Percentiles rank a stretch among this genome's conserved stretches.
These are phyloP conservation scores for Apodemia mormo DNA, from an alignment of 2,888 invertebrate genomes.

Conservation along the genomic window DNA sequence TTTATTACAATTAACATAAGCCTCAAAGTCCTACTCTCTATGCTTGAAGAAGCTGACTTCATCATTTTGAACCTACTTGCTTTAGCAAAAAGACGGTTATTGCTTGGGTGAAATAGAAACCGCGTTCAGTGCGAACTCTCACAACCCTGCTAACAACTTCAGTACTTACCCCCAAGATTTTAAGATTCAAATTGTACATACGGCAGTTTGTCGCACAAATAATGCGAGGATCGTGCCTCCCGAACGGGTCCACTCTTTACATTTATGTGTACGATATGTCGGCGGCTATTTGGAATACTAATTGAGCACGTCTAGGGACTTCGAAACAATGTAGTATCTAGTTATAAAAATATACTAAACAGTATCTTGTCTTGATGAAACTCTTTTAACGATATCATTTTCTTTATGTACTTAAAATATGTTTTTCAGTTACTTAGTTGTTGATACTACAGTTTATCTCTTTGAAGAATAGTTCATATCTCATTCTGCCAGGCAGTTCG, in stretches of 20 bases:
- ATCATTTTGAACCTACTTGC: conserved; percentile 80
- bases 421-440: not conserved
- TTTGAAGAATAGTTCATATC: too few relatives aligned
- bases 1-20: conserved; percentile 83
- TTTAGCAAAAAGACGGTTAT: conserved; percentile 76
- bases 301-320: conserved; percentile 69
- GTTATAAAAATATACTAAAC: conserved; percentile 18
- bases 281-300: conserved; percentile 80
- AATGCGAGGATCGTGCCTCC: conserved; percentile 75
- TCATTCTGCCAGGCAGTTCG: too few relatives aligned
- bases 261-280: conserved; percentile 79
- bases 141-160: conserved; percentile 61
- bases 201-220: conserved; percentile 39
- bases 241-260: conserved; percentile 78
- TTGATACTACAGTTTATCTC: too few relatives aligned
- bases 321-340: conserved; percentile 47
- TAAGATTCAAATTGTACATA: conserved; percentile 65
- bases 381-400: not conserved
- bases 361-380: conserved; percentile 8
- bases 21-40: conserved; percentile 81
- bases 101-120: conserved; percentile 79
- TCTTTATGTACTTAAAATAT: not conserved
- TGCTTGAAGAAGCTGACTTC: conserved; percentile 62
- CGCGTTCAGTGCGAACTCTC: conserved; percentile 66
- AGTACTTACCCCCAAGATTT: conserved; percentile 59